Base-by-base conservation (phyloP, 2,888 invertebrate genomes). In the Lasioglossum lativentre region DNA sequence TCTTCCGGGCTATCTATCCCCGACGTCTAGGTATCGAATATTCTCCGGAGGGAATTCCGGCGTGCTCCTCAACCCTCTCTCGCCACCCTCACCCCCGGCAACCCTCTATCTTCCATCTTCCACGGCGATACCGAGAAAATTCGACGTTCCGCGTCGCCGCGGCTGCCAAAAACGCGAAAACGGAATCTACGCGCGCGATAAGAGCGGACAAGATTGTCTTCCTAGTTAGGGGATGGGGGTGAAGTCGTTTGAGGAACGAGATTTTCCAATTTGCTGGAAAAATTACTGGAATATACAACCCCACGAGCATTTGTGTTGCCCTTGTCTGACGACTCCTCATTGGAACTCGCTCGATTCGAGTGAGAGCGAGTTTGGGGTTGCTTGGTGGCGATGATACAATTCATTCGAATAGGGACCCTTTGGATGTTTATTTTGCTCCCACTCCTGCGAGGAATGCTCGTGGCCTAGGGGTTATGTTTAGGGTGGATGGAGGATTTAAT, bases 251-350 rank as follows among this genome's bases (percentile, higher is more conserved):
- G 78, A 70, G n/a, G 38, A 42, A 27, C 47, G 52, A 70, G 78
- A 76, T 83, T 73, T 72, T 66, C 72, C 83, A 75, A 76, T 80
- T 83, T 75, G 76, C 66, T 76, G 66, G 72, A 80, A 75, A 76
- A 83, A 83, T 83, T 83, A 80, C 75, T 47, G 47, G 42, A 52
- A 66, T 75, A 75, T 66, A 80, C 82, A 74, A 42, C 14, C 38
- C 14, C 10, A 40, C 23, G 38, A 19, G 40, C n/a, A 38, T 40
- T 23, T 40, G n/a, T 12, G 12, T 40, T 40, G 70, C n/a, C 38
- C 30, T 63, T 63, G 63, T 16, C 30, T 30, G 40, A n/a, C 38
- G 66, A 19, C 38, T 68, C 23, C 34, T 68, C 6, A 19, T 19
- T 63, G 30, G 63, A 30, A 63, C 30, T 23, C 10, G 23, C 68